Percentiles rank a stretch among this genome's conserved stretches.
Evolutionary conservation across 2,113 vertebrate species (phyloP).

Genomic region (Trematocara nigrifrons): DNA sequence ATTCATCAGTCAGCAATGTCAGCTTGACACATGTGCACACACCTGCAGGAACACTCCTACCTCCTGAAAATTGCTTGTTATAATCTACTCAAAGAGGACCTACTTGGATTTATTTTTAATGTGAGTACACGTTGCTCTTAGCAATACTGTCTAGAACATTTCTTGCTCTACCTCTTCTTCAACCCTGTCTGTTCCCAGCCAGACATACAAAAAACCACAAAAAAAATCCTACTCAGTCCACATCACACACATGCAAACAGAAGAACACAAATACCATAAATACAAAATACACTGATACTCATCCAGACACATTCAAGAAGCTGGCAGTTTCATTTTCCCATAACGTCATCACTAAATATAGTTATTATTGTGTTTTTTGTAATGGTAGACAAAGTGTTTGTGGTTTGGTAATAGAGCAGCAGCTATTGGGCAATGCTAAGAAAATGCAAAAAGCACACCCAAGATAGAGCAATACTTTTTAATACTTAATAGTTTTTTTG

Average conservation of each 20-base stretch:
- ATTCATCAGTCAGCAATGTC: rapidly evolving
- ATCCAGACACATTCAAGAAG: too few relatives aligned
- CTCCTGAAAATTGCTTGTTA: background rate
- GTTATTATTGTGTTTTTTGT: background rate
- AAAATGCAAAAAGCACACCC: background rate
- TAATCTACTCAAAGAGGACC: background rate
- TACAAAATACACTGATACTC: background rate
- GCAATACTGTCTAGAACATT: background rate
- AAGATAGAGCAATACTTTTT: background rate
- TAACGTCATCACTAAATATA: background rate
- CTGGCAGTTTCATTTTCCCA: background rate
- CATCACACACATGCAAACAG: background rate
- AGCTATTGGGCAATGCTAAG: background rate
- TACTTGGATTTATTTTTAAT: background rate
- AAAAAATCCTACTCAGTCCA: background rate
- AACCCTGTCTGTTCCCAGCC: background rate
- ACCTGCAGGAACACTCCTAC: background rate
- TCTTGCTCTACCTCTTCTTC: background rate
- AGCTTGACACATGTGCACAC: background rate
- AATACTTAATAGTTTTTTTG: background rate
- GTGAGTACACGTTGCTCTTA: background rate
- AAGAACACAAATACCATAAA: background rate
- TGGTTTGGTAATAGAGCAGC: background rate
- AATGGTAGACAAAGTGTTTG: background rate
- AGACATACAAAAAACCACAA: background rate